A percentile compares a stretch with the other conserved stretches of the same genome.
phyloP scores from a whole-genome alignment of 1,140 invertebrate genomes.

The Nomia melanderi region DNA sequence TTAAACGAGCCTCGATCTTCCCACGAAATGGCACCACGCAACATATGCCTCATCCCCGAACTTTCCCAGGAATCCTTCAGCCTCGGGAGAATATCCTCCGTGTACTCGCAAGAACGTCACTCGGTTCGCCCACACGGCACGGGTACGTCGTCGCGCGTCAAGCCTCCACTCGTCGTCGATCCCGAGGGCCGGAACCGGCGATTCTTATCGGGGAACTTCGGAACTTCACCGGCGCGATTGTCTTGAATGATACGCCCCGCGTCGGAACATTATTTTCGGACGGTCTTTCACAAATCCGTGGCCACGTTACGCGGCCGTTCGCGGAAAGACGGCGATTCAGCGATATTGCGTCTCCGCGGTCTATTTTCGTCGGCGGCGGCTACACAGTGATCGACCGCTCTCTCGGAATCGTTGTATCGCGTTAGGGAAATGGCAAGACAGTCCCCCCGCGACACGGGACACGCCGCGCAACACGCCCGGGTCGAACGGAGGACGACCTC shows the following conservation, averaged over 20 bases:
- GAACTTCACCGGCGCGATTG: not conserved
- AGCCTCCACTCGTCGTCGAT: too few species aligned
- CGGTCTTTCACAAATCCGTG: slow-evolving; percentile 20
- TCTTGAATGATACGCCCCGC: not conserved
- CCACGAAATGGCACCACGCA: too few species aligned
- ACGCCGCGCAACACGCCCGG: too few species aligned
- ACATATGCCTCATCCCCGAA: too few species aligned
- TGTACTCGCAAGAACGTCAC: too few species aligned
- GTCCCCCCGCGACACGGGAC: not conserved
- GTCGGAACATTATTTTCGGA: slow-evolving; percentile 3
- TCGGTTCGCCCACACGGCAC: too few species aligned
- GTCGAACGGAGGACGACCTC: too few species aligned
- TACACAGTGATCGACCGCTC: slow-evolving; percentile 39
- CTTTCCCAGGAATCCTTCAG: too few species aligned
- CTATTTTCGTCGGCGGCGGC: slow-evolving; percentile 53
- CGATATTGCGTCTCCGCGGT: slow-evolving; percentile 40
- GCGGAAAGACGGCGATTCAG: not conserved
- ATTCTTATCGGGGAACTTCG: not conserved
- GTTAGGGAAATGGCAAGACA: slow-evolving; percentile 27
- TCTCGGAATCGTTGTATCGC: slow-evolving; percentile 24
- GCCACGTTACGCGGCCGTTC: slow-evolving; percentile 36
- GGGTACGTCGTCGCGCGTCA: too few species aligned
- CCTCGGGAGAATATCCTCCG: too few species aligned
- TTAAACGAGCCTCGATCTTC: too few species aligned
- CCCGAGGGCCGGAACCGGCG: not conserved